These are phyloP conservation scores for Dolomedes plantarius DNA, from an alignment of 2,888 invertebrate genomes.

Conservation along the genomic window DNA sequence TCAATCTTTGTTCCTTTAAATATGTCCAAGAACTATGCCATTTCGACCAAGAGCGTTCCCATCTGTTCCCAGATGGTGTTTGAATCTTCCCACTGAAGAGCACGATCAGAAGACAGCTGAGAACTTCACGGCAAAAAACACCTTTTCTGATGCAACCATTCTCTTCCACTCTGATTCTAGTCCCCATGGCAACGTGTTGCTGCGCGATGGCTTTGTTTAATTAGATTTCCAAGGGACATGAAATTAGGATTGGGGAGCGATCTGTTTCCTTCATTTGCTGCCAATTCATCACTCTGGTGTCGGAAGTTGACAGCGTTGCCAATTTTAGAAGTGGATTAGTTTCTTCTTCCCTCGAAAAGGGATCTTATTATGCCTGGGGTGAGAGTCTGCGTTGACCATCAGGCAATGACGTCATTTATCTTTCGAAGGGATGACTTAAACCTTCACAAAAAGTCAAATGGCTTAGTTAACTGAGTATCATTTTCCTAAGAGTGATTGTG, in stretches of 20 bases:
- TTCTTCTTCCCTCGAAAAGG: slow-evolving; percentile 17
- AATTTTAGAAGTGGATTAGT: slow-evolving; percentile 58
- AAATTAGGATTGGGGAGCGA: slow-evolving; percentile 51
- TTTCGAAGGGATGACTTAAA: not conserved
- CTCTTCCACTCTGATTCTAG: not conserved
- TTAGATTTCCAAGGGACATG: slow-evolving; percentile 32
- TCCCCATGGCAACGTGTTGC: slow-evolving; percentile 40
- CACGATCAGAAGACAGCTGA: not conserved
- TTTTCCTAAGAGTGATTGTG: no score
- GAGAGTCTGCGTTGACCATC: not conserved
- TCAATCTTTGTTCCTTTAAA: no score
- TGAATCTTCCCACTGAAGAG: no score
- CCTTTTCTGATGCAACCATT: slow-evolving; percentile 51
- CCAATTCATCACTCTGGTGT: slow-evolving; percentile 50
- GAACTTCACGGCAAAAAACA: not conserved
- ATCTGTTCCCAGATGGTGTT: no score
- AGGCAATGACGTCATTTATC: not conserved
- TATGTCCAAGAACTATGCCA: no score
- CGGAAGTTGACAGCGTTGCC: slow-evolving; percentile 60
- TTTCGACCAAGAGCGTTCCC: no score
- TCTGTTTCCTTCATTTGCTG: slow-evolving; percentile 68
- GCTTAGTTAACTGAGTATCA: not conserved
- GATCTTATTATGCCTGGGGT: not conserved
- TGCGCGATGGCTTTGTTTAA: slow-evolving; percentile 66
- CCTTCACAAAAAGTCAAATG: no score